Percentiles rank a stretch among this genome's conserved stretches.
phyloP scores from a whole-genome alignment of 2,113 vertebrate species.

The Arizona elegans region DNA sequence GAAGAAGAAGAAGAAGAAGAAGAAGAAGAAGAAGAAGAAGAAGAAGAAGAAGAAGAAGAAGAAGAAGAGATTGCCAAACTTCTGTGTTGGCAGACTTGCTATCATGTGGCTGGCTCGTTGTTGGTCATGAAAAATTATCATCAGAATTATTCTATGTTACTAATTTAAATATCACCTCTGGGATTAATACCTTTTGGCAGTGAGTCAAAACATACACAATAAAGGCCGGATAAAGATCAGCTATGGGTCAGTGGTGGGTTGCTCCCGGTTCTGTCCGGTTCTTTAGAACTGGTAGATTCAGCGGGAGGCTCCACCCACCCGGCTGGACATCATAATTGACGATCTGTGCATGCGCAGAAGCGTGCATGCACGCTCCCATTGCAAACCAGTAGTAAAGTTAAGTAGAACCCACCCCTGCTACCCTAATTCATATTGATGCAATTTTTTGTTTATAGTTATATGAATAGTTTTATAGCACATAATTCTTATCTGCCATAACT shows the following conservation, averaged over 20 bases:
- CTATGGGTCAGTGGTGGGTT: background rate
- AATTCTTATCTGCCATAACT: background rate
- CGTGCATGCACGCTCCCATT: too few species aligned
- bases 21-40: background rate
- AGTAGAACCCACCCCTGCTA: too few species aligned
- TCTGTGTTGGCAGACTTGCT: background rate
- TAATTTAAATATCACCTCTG: background rate
- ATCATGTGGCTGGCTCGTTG: background rate
- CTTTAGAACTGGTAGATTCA: too few species aligned
- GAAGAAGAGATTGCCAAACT: background rate
- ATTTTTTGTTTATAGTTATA: background rate
- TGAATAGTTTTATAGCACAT: background rate
- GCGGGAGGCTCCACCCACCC: too few species aligned
- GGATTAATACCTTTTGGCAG: background rate
- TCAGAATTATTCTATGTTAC: background rate
- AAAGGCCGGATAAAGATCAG: background rate
- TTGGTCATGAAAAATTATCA: background rate
- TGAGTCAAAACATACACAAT: background rate
- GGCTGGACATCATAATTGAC: too few species aligned
- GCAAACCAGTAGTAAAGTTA: too few species aligned
- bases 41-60: background rate
- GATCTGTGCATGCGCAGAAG: too few species aligned
- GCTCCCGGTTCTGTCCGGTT: too few species aligned
- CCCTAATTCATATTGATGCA: background rate
- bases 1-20: background rate